Evolutionary conservation across 1,140 invertebrate genomes (phyloP).

Genomic region (Drosophila nebulosa): DNA sequence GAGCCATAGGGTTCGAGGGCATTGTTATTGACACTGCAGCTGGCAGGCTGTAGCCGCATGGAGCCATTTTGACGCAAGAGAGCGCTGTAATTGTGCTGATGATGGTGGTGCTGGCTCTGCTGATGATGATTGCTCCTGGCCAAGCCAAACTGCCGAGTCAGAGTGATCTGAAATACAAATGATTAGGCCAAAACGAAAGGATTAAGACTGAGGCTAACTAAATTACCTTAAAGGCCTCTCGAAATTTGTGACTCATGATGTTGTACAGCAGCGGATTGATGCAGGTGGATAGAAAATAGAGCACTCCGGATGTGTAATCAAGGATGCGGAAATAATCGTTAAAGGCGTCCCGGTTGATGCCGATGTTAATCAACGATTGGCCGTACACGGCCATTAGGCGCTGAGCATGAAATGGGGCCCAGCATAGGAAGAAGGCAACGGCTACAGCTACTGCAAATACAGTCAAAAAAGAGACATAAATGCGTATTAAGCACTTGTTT

Average conservation of each 20-base stretch:
- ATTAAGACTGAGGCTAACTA: too few species aligned
- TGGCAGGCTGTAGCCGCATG: constrained; percentile 58
- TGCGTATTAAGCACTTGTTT: constrained; percentile 19
- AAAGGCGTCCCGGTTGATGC: constrained; percentile 82
- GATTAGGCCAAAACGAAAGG: not conserved
- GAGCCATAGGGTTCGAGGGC: constrained; percentile 70
- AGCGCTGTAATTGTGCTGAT: constrained; percentile 71
- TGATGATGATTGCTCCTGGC: constrained; percentile 54
- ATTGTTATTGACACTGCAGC: constrained; percentile 70
- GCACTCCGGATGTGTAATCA: constrained; percentile 86
- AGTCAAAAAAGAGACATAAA: constrained; percentile 11
- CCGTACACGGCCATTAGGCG: constrained; percentile 88
- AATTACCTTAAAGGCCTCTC: constrained; percentile 90
- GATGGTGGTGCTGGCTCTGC: constrained; percentile 54
- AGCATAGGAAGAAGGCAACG: constrained; percentile 96
- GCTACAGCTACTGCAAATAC: constrained; percentile 92
- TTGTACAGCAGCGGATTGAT: constrained; percentile 93
- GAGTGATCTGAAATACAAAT: constrained; percentile 41
- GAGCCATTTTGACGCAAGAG: constrained; percentile 63
- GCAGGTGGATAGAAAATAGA: constrained; percentile 88
- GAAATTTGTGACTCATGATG: constrained; percentile 93
- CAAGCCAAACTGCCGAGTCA: constrained; percentile 63
- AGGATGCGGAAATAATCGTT: constrained; percentile 82
- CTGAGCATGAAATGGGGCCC: constrained; percentile 96
- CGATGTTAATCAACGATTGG: constrained; percentile 59